phyloP scores from a whole-genome alignment of 2,888 invertebrate species.

The Acleris literana region DNA sequence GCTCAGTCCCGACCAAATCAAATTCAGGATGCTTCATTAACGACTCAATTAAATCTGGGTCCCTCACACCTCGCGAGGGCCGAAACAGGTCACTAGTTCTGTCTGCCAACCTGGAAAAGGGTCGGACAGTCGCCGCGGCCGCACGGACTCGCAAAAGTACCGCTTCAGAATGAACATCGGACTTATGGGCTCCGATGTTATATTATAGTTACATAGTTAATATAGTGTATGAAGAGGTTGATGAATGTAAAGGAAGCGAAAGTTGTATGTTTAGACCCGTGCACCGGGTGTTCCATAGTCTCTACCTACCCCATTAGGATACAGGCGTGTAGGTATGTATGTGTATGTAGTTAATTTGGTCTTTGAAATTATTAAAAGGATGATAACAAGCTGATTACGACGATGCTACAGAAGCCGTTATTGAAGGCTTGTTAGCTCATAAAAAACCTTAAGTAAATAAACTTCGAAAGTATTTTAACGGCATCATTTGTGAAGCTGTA shows the following conservation, averaged over 20 bases:
- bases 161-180: neutral
- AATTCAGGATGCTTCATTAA: constrained; percentile 10
- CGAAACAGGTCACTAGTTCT: constrained; percentile 4
- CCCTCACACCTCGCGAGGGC: constrained; percentile 3
- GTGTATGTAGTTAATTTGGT: neutral
- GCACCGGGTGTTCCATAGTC: too few relatives aligned
- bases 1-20: too few relatives aligned
- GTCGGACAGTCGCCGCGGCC: neutral
- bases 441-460: neutral
- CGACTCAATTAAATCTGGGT: constrained; percentile 15
- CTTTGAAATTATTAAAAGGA: neutral
- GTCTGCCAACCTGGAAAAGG: constrained; percentile 9
- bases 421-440: neutral
- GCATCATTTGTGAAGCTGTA: constrained; percentile 9
- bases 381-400: neutral
- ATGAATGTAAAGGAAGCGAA: too few relatives aligned
- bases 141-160: too few relatives aligned
- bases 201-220: neutral
- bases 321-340: too few relatives aligned
- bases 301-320: too few relatives aligned
- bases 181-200: neutral
- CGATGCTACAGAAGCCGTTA: neutral
- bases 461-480: constrained; percentile 21
- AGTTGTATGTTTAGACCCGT: too few relatives aligned
- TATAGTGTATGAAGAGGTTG: too few relatives aligned